Conservation (phyloP, 2,888 invertebrate species). For the Philopedon plagiatum region DNA sequence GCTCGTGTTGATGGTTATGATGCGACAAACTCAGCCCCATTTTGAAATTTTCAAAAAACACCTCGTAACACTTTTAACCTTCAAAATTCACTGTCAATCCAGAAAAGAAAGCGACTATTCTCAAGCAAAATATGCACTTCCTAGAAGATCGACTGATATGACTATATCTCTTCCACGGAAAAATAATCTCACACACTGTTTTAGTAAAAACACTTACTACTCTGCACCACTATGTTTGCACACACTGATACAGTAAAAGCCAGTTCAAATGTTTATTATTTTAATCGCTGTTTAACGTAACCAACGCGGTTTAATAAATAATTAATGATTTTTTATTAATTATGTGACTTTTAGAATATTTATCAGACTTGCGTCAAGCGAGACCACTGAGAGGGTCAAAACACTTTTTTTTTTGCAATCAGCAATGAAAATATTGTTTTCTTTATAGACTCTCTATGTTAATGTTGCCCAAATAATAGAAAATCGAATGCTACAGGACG, state of each 20-base stretch:
- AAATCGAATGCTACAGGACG: too few species aligned
- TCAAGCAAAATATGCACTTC: background rate
- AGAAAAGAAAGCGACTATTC: background rate
- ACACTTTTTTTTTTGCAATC: too few species aligned
- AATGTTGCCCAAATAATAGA: too few species aligned
- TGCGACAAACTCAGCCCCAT: slow-evolving; percentile 38
- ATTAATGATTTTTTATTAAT: too few species aligned
- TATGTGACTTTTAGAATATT: background rate
- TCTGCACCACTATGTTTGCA: background rate
- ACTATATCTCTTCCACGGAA: background rate
- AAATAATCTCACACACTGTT: background rate
- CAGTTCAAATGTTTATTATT: background rate
- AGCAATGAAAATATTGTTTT: too few species aligned
- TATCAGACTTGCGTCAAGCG: too few species aligned
- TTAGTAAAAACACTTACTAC: background rate
- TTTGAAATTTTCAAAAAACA: slow-evolving; percentile 2
- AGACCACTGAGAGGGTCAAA: too few species aligned
- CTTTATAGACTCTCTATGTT: too few species aligned
- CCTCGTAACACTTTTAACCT: background rate
- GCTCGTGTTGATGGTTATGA: slow-evolving; percentile 1
- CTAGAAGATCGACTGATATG: background rate
- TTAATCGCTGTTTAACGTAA: background rate
- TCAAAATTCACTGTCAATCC: background rate
- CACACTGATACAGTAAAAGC: background rate
- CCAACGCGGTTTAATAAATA: background rate